These are phyloP conservation scores for Carterocephalus palaemon DNA, from an alignment of 2,888 invertebrate species.

Conservation along the genomic window DNA sequence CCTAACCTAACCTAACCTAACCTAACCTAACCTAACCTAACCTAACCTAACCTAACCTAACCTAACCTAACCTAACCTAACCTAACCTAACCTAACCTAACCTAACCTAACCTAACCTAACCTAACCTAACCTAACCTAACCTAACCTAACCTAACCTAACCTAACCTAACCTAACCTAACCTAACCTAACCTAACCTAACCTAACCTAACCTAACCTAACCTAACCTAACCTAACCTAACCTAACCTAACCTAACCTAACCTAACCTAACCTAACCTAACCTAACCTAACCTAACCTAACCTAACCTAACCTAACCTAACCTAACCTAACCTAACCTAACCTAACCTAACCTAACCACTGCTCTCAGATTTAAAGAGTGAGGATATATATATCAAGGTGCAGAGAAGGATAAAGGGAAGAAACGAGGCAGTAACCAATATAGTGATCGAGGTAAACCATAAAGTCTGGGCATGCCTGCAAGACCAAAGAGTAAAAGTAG, in stretches of 20 bases:
- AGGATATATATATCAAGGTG: too few species aligned
- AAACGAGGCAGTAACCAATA: too few species aligned
- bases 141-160: constrained; percentile 31
- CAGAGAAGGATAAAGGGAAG: too few species aligned
- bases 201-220: constrained; percentile 31
- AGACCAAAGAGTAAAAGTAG: too few species aligned
- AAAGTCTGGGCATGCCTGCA: too few species aligned
- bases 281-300: constrained; percentile 25
- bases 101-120: constrained; percentile 33
- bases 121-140: constrained; percentile 31
- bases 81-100: constrained; percentile 31
- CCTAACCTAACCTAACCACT: constrained; percentile 20
- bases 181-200: constrained; percentile 32
- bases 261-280: constrained; percentile 27
- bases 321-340: constrained; percentile 27
- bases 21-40: constrained; percentile 32
- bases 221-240: constrained; percentile 31
- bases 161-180: constrained; percentile 32
- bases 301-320: constrained; percentile 25
- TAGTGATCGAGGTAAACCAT: too few species aligned
- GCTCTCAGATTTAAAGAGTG: background rate
- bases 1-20: constrained; percentile 32
- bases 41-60: constrained; percentile 32
- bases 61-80: constrained; percentile 32
- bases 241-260: constrained; percentile 30